phyloP scores from a whole-genome alignment of 2,113 vertebrate genomes.

The Eurystomus gularis region DNA sequence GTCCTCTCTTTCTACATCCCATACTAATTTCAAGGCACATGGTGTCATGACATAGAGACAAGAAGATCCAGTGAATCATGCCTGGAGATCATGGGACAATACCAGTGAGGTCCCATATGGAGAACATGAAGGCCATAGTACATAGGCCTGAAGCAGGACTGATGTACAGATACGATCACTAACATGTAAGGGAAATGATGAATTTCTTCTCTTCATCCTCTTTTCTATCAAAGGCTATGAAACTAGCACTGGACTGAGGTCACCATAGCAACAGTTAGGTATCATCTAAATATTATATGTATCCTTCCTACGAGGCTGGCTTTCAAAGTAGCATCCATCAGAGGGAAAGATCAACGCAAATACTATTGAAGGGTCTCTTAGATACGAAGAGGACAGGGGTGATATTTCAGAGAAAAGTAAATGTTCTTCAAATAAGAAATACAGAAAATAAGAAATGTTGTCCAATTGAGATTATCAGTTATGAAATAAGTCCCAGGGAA shows the following conservation, averaged over 20 bases:
- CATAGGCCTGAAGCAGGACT: neutral
- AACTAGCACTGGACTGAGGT: conserved; percentile 21
- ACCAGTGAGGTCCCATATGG: neutral
- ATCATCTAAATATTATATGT: neutral
- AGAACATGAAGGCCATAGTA: neutral
- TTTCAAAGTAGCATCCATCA: neutral
- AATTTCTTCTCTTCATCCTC: neutral
- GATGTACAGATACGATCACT: neutral
- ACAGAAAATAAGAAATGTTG: rapidly evolving
- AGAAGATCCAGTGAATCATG: neutral
- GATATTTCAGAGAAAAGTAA: neutral
- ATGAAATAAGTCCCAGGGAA: neutral
- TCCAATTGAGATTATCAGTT: neutral
- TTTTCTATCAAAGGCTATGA: neutral
- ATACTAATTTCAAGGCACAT: neutral
- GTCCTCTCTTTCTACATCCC: neutral
- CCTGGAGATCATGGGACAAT: neutral
- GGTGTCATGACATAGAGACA: neutral
- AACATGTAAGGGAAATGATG: neutral
- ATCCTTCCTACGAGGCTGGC: neutral
- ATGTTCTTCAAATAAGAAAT: neutral
- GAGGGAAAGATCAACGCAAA: neutral
- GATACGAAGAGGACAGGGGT: neutral
- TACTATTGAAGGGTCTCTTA: neutral
- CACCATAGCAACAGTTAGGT: conserved; percentile 56